Evolutionary conservation across 2,888 invertebrate genomes (phyloP).

Genomic region (Rhimphoctona megacephalus): DNA sequence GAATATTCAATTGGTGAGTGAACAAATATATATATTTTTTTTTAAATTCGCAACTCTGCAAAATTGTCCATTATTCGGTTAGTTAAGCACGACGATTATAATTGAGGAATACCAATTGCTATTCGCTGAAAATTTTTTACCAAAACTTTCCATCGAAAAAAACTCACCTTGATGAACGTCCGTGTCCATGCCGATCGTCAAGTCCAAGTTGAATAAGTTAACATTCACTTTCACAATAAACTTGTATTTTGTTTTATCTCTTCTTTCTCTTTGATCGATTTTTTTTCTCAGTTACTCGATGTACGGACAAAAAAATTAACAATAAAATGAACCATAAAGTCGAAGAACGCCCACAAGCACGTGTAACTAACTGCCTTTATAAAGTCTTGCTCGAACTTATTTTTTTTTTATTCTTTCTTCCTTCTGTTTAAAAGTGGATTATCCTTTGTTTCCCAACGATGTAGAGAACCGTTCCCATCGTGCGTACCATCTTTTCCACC

Average conservation of each 20-base stretch:
- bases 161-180: slow-evolving; percentile 69
- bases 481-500: slow-evolving; percentile 60
- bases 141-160: slow-evolving; percentile 2
- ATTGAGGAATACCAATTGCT: no score
- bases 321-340: slow-evolving; percentile 34
- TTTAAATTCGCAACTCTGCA: no score
- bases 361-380: slow-evolving; percentile 59
- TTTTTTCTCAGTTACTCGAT: slow-evolving; percentile 6
- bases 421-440: slow-evolving; percentile 70
- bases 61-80: no score
- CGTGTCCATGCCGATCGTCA: slow-evolving; percentile 65
- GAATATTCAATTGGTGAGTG: no score
- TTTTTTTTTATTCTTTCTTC: slow-evolving; percentile 7
- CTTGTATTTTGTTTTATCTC: slow-evolving; percentile 10
- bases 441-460: slow-evolving; percentile 71
- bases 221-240: slow-evolving; percentile 71
- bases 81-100: no score
- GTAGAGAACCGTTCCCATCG: slow-evolving; percentile 56
- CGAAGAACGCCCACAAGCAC: slow-evolving; percentile 61
- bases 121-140: not conserved
- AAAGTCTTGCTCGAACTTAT: slow-evolving; percentile 43
- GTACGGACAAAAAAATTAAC: slow-evolving; percentile 1
- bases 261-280: not conserved
- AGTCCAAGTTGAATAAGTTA: slow-evolving; percentile 48
- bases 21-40: not conserved